Conservation (phyloP, 2,113 vertebrate genomes). For the Semicossyphus pulcher region DNA sequence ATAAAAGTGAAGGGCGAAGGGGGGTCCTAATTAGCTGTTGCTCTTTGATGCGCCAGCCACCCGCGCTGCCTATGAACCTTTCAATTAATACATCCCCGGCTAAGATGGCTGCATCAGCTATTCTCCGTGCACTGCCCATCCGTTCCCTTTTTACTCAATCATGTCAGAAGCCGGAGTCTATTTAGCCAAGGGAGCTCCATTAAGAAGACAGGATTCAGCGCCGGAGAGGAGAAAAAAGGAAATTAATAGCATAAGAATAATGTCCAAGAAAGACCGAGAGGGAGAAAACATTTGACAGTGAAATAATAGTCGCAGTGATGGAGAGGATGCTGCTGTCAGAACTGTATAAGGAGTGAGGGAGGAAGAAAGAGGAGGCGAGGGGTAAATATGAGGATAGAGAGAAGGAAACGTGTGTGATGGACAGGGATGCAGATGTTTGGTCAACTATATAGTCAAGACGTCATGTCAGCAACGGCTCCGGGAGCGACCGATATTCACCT, state of each 20-base stretch:
- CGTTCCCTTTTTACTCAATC: constrained; percentile 71
- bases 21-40: constrained; percentile 80
- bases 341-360: not conserved
- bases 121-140: constrained; percentile 69
- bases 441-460: not conserved
- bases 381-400: constrained; percentile 1
- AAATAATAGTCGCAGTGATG: constrained; percentile 47
- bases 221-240: constrained; percentile 32
- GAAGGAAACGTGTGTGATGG: constrained; percentile 17
- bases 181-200: constrained; percentile 76
- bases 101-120: constrained; percentile 78
- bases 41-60: constrained; percentile 81
- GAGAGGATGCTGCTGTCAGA: constrained; percentile 28
- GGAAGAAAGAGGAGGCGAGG: not conserved
- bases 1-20: constrained; percentile 67
- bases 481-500: constrained; percentile 7
- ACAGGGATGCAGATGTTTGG: constrained; percentile 28
- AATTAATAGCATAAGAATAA: constrained; percentile 59
- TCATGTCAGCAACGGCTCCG: constrained; percentile 18
- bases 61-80: constrained; percentile 76
- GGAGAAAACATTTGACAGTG: constrained; percentile 31
- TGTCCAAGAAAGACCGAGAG: constrained; percentile 38
- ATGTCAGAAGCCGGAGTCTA: constrained; percentile 67
- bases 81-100: constrained; percentile 78
- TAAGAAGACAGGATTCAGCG: constrained; percentile 63